A percentile compares a stretch with the other conserved stretches of the same genome.
phyloP scores from a whole-genome alignment of 2,113 vertebrate genomes.

The Oreochromis spilurus region DNA sequence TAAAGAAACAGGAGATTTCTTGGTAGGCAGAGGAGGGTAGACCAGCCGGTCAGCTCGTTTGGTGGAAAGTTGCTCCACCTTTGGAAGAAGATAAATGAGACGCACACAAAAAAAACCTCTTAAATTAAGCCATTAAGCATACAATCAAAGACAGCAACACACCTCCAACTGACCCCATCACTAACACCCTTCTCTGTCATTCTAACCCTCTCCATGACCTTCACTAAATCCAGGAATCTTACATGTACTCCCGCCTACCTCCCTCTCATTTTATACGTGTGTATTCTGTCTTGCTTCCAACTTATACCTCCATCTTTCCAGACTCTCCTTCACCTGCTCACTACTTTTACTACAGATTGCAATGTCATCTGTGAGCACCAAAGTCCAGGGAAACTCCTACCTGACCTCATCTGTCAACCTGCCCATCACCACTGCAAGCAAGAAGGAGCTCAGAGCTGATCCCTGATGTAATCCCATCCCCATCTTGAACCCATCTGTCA shows the following conservation, averaged over 20 bases:
- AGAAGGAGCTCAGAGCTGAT: not conserved
- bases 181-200: not conserved
- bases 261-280: not conserved
- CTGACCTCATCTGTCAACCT: not conserved
- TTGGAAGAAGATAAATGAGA: not conserved
- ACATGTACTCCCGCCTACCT: not conserved
- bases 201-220: not conserved
- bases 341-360: not conserved
- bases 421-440: not conserved
- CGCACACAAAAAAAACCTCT: not conserved
- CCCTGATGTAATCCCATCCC: not conserved
- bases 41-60: conserved; percentile 72
- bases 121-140: not conserved
- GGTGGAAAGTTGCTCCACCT: conserved; percentile 78
- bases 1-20: not conserved
- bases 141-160: not conserved
- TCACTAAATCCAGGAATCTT: not conserved
- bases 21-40: conserved; percentile 70
- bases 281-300: not conserved
- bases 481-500: not conserved
- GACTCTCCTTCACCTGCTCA: not conserved
- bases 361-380: no score
- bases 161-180: not conserved
- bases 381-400: not conserved
- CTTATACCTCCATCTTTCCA: not conserved